Conservation (phyloP, 2,113 vertebrate species). For the Esox niger region DNA sequence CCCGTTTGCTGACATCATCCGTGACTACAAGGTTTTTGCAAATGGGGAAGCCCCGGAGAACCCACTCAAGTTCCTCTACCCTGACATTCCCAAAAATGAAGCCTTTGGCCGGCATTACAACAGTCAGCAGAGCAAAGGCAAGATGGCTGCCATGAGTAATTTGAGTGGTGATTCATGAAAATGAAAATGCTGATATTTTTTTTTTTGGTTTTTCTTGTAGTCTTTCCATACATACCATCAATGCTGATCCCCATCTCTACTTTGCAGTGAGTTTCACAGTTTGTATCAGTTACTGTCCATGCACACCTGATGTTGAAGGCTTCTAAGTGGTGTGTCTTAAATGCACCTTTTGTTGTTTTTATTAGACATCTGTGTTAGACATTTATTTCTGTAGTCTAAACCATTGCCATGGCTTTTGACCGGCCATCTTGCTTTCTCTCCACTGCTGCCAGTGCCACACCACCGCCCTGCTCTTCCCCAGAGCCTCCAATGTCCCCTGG, state of each 20-base stretch:
- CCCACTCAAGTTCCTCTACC: conserved; percentile 94
- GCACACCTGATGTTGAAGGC: too few species aligned
- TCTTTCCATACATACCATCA: conserved; percentile 82
- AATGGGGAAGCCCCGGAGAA: conserved; percentile 90
- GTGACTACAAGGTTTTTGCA: conserved; percentile 91
- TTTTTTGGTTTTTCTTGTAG: conserved; percentile 47
- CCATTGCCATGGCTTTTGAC: too few species aligned
- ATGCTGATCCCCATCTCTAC: conserved; percentile 90
- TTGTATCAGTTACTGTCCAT: too few species aligned
- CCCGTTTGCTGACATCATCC: conserved; percentile 90
- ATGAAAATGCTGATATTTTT: background rate
- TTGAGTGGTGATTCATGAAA: background rate
- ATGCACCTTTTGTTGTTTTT: too few species aligned
- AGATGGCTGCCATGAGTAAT: conserved; percentile 8
- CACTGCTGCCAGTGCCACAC: conserved; percentile 60
- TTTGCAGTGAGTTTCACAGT: conserved; percentile 81
- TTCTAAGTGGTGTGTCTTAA: too few species aligned
- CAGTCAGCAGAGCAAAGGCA: conserved; percentile 87
- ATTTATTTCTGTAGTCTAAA: too few species aligned
- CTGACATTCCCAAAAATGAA: conserved; percentile 92
- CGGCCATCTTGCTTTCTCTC: background rate
- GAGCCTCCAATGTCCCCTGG: conserved; percentile 94
- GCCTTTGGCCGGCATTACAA: conserved; percentile 95
- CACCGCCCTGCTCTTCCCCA: conserved; percentile 78
- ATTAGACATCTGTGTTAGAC: too few species aligned